Base-by-base conservation (phyloP, 2,113 vertebrate genomes). In the Pseudorectes ferrugineus region DNA sequence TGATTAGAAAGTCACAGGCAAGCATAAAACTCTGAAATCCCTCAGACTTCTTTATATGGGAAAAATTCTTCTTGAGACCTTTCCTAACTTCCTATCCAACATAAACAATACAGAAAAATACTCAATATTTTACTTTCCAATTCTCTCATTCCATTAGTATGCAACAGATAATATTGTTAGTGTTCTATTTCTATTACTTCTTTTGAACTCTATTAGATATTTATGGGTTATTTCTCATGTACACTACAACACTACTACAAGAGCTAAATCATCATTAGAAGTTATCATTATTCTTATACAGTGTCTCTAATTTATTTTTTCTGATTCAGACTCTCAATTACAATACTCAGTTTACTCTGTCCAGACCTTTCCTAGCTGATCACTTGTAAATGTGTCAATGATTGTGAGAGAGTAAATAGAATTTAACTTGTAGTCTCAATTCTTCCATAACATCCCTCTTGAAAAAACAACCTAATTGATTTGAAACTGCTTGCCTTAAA, bases 31-130 rank as follows among this genome's bases (percentile, higher is more conserved):
- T n/a, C 55, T 86, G 51, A 81, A 92, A 65, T 74, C 31, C 8
- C 54, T 45, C 18, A 89, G 31, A 93, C 23, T 87, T 86, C 74
- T 92, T 85, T 79, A 88, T 48, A 90, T 74, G 49, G 71, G 74
- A 95, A 94, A 89, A 89, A 76, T 55, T 76, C 36, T 86, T 80
- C 72, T 76, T 78, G 75, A 93, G 93, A 80, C 46, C 28, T 93
- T 92, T 88, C 49, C 66, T 85, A 88, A 57, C 57, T 80, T 90
- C 48, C 51, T 80, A 45, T 73, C 88, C 85, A 96, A 93, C 20
- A 85, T 51, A 95, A 95, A 85, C 78, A 83, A 85, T 77, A 63
- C 40, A 89, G 71, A 85, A 96, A 88, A 94, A 85, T 78, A 92
- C 62, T 71, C 46, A 66, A 19, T 92, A 89, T 88, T 94, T 93